phyloP scores from a whole-genome alignment of 2,797 vertebrate species.

The Rousettus madagascariensis region DNA sequence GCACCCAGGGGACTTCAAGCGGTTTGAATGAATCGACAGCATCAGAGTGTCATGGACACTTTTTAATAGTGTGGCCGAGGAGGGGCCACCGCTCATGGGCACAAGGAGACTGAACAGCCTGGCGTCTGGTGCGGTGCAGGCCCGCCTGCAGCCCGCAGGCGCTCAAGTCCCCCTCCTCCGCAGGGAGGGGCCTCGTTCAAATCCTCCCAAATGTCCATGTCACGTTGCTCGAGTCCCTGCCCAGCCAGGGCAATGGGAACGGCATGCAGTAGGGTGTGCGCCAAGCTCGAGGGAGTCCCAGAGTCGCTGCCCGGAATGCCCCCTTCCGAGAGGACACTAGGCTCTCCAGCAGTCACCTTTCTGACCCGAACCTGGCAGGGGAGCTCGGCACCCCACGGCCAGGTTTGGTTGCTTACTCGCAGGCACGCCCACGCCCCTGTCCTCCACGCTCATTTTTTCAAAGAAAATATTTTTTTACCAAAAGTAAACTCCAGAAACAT shows the following conservation, averaged over 20 bases:
- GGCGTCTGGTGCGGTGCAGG: background rate
- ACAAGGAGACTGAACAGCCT: slow-evolving; percentile 4
- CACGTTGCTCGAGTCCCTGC: background rate
- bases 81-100: background rate
- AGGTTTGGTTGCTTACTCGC: background rate
- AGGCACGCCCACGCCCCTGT: background rate
- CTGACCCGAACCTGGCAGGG: background rate
- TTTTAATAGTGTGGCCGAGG: slow-evolving; percentile 9
- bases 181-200: background rate
- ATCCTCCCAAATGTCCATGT: background rate
- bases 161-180: slow-evolving; percentile 22
- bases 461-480: background rate
- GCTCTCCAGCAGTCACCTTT: background rate
- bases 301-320: background rate
- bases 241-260: background rate
- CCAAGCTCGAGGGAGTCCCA: background rate
- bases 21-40: slow-evolving; percentile 10
- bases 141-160: background rate
- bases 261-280: rapidly evolving
- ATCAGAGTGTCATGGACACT: background rate
- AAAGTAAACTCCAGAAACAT: background rate
- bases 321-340: background rate
- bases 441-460: background rate
- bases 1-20: background rate
- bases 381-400: background rate